These are phyloP conservation scores for Danaus plexippus DNA, from an alignment of 1,140 invertebrate genomes.

Conservation along the genomic window DNA sequence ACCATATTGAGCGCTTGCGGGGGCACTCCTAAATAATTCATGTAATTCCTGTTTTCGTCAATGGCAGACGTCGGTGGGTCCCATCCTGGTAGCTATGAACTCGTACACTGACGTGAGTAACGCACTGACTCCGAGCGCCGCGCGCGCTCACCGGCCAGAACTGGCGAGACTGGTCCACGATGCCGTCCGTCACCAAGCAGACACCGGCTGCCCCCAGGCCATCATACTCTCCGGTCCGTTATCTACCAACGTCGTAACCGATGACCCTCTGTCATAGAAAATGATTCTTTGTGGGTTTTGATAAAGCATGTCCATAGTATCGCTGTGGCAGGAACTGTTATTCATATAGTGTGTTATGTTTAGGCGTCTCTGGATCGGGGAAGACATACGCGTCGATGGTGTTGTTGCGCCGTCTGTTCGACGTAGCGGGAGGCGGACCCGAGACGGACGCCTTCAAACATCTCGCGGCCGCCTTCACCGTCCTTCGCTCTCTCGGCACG, in stretches of 20 bases:
- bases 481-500: slow-evolving; percentile 90
- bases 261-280: neutral
- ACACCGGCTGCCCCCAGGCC: slow-evolving; percentile 95
- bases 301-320: slow-evolving; percentile 5
- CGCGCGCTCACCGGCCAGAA: slow-evolving; percentile 82
- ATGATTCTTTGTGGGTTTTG: slow-evolving; percentile 1
- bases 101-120: slow-evolving; percentile 90
- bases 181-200: slow-evolving; percentile 92
- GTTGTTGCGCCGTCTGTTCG: slow-evolving; percentile 90
- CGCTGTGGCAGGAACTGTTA: no score
- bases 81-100: slow-evolving; percentile 91
- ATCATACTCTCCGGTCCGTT: slow-evolving; percentile 79
- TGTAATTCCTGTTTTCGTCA: no score
- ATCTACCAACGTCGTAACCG: neutral
- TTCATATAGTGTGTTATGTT: no score
- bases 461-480: slow-evolving; percentile 93
- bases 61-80: slow-evolving; percentile 90
- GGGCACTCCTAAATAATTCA: no score
- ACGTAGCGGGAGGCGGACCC: slow-evolving; percentile 92
- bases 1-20: slow-evolving; percentile 3
- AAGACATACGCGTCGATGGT: slow-evolving; percentile 96
- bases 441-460: slow-evolving; percentile 98
- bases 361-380: slow-evolving; percentile 93
- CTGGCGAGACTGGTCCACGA: slow-evolving; percentile 91
- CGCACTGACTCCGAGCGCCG: slow-evolving; percentile 88